Conservation (phyloP, 35 echinoderm and acorn worm species). For the Hemicentrotus pulcherrimus region DNA sequence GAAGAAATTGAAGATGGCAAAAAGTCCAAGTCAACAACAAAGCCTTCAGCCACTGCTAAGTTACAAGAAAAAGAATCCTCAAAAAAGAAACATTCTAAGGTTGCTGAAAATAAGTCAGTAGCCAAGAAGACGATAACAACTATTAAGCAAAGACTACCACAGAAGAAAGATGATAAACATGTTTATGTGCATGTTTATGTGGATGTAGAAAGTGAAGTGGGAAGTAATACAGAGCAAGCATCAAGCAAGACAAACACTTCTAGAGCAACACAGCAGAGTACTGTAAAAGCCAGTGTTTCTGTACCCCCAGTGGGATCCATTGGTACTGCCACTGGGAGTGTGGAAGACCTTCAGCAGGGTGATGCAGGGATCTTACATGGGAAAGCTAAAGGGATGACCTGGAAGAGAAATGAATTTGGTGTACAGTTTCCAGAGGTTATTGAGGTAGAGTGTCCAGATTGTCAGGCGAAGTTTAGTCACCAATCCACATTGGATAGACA, state of each 20-base stretch:
- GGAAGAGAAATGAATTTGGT: constrained; percentile 6
- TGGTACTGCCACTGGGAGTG: background rate
- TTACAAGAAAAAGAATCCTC: background rate
- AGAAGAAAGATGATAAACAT: background rate
- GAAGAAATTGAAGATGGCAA: background rate
- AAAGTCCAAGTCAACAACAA: background rate
- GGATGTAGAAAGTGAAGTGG: background rate
- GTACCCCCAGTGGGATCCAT: background rate
- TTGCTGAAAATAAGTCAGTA: background rate
- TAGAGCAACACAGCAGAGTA: background rate
- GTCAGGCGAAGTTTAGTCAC: background rate
- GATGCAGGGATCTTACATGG: background rate
- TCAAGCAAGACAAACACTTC: background rate
- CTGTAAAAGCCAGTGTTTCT: background rate
- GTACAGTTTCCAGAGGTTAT: background rate
- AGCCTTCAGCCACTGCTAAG: background rate
- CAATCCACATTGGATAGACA: background rate
- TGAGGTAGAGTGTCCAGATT: constrained; percentile 9
- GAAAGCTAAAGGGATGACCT: background rate
- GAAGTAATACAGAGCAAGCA: background rate
- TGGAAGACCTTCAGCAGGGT: background rate
- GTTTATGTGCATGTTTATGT: background rate
- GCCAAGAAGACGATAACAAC: background rate
- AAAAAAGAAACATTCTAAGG: background rate
- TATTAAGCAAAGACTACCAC: background rate